Evolutionary conservation across 2,888 invertebrate genomes (phyloP).

Genomic region (Pollenia angustigena): DNA sequence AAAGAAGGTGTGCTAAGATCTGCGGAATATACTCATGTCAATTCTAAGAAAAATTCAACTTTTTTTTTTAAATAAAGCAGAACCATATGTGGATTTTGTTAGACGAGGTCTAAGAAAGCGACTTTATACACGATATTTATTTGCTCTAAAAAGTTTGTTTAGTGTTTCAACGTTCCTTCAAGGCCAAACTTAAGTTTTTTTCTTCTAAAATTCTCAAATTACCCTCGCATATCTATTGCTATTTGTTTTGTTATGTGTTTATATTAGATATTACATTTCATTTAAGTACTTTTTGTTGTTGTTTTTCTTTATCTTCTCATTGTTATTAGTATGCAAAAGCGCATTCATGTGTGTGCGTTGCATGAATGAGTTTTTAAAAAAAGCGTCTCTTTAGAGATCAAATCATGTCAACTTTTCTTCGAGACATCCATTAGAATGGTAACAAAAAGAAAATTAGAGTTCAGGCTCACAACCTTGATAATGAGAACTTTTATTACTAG

Average conservation of each 20-base stretch:
- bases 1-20: too few relatives aligned
- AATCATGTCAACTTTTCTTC: conserved; percentile 25
- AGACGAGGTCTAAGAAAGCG: too few relatives aligned
- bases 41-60: too few relatives aligned
- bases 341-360: conserved; percentile 44
- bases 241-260: conserved; percentile 4
- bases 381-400: conserved; percentile 37
- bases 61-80: too few relatives aligned
- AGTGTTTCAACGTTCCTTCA: too few relatives aligned
- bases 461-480: conserved; percentile 33
- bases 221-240: conserved; percentile 19
- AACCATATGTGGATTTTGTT: too few relatives aligned
- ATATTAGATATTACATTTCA: not conserved
- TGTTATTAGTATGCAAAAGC: conserved; percentile 54
- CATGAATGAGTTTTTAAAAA: conserved; percentile 32
- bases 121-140: too few relatives aligned
- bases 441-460: conserved; percentile 13
- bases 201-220: not conserved
- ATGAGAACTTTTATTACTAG: conserved; percentile 12
- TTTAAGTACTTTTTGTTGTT: not conserved
- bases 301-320: not conserved
- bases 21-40: too few relatives aligned
- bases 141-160: too few relatives aligned
- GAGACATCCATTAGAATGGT: not conserved
- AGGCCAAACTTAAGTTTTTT: not conserved